Evolutionary conservation across 1,140 invertebrate species (phyloP), one percentile per base, ranked within the genome.

Genomic region (Eriosoma lanigerum): DNA sequence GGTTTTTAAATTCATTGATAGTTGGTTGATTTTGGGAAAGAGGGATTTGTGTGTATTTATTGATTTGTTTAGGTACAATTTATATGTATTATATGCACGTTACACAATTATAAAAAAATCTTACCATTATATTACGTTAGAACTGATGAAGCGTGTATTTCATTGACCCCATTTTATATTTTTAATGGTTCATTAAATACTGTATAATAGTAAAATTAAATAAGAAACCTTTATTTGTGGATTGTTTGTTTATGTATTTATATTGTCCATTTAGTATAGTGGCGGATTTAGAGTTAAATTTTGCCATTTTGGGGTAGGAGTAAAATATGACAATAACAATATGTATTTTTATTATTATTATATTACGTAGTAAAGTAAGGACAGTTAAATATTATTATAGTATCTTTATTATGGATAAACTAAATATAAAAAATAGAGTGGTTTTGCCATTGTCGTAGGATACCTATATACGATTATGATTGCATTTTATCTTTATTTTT

Each of bases 131-230:
- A 60, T 78, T 78, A 78, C 75, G 75, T 48, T 62, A 78, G 75
- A 78, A 58, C 38, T 78, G 54, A 78, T 26, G 75, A 78, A 78
- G 75, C 75, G 75, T 78, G 54, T 46, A 60, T 48, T 78, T 78
- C 75, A 78, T 60, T 78, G 75, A 78, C 75, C 75, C 29, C 75
- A 48, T 78, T 46, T 78, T 48, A 78, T 60, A 21, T 21, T 78
- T 72, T 62, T 78, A 78, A 78, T 60, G 75, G 75, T 78, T 56
- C 21, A 48, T 78, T 60, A 38, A 78, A 60, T 48, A 48, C 38
- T 17, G 54, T 46, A 46, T 62, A 48, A 44, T 78, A 24, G 52
- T 8, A 76, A 15, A 46, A 76, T 76, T 60, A 60, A 76, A 76
- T 8, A 44, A 56, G 13, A 76, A 58, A 58, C 38, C 21, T 29